Base-by-base conservation (phyloP, 2,888 invertebrate genomes). In the Trissolcus brochymenae region DNA sequence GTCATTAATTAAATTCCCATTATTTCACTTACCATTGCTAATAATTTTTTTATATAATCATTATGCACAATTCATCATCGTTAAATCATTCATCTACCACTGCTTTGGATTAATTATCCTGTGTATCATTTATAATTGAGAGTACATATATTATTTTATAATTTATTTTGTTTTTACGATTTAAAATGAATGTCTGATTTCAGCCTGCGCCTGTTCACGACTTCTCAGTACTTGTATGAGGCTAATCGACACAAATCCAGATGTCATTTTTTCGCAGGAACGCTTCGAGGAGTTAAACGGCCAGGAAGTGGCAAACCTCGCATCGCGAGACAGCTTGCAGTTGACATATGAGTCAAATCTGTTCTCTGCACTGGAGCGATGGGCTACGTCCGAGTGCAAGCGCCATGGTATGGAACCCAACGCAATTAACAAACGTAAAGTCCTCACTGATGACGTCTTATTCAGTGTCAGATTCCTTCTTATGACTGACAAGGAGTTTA, bases 191-290 rank as follows among this genome's bases (percentile, higher is more conserved):
- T 19, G 16, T 35, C 6, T 67, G n/a, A 79, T 75, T 62, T 16
- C 67, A 87, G 87, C 84, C n/a, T 77, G 75, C 7, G 82, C 80
- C 86, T 93, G 93, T 80, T 91, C 92, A 77, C 91, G 91, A 53
- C 90, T 96, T 17, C 91, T 94, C 1, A 91, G 92, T 83, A 93
- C 93, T 81, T 94, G 95, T 79, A 90, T 94, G 57, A 88, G 92
- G 17, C 92, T 91, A 75, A 91, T 94, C 66, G 93, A 93, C 84
- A 88, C 89, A 13, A 86, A 92, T 77, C 92, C 92, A 0, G 91
- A 91, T 56, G 88, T 87, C 46, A 90, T 94, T 11, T 87, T 94
- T 7, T 86, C 85, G 17, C 91, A 92, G 60, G 91, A 91, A 80
- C 90, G 90, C 49, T 90, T 94, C 49, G 90, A 92, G 76, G 93